phyloP scores from a whole-genome alignment of 2,888 invertebrate species.

The Drosophila limbata region DNA sequence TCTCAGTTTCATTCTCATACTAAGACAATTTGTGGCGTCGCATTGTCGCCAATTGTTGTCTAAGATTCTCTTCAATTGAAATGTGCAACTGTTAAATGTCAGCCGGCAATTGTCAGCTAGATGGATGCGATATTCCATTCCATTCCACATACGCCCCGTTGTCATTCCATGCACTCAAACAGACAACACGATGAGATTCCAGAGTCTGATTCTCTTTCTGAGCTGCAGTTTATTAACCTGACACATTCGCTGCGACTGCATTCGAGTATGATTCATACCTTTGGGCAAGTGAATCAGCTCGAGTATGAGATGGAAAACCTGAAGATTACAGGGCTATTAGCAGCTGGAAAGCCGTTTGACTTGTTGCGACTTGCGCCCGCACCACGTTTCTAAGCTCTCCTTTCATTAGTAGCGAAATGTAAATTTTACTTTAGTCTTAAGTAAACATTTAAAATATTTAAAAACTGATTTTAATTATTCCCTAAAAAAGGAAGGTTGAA shows the following conservation, averaged over 20 bases:
- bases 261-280: slow-evolving; percentile 41
- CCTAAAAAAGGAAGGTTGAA: background rate
- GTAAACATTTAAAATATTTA: too few species aligned
- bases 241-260: slow-evolving; percentile 5
- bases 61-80: slow-evolving; percentile 80
- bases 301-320: slow-evolving; percentile 14
- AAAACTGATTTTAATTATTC: too few species aligned
- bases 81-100: slow-evolving; percentile 83
- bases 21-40: slow-evolving; percentile 51
- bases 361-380: slow-evolving; percentile 8
- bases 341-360: slow-evolving; percentile 31
- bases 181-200: slow-evolving; percentile 12
- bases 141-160: slow-evolving; percentile 66
- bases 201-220: slow-evolving; percentile 1
- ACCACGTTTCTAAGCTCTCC: slow-evolving; percentile 12
- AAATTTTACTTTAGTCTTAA: background rate
- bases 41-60: slow-evolving; percentile 60
- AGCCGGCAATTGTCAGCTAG: slow-evolving; percentile 78
- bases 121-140: slow-evolving; percentile 70
- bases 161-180: slow-evolving; percentile 27
- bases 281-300: slow-evolving; percentile 28
- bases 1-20: slow-evolving; percentile 23
- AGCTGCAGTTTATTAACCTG: slow-evolving; percentile 61
- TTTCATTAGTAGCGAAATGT: background rate
- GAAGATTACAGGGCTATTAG: slow-evolving; percentile 8